A percentile compares a stretch with the other conserved stretches of the same genome.
These are phyloP conservation scores for Euspilapteryx auroguttella DNA, from an alignment of 2,888 invertebrate species.

Conservation along the genomic window DNA sequence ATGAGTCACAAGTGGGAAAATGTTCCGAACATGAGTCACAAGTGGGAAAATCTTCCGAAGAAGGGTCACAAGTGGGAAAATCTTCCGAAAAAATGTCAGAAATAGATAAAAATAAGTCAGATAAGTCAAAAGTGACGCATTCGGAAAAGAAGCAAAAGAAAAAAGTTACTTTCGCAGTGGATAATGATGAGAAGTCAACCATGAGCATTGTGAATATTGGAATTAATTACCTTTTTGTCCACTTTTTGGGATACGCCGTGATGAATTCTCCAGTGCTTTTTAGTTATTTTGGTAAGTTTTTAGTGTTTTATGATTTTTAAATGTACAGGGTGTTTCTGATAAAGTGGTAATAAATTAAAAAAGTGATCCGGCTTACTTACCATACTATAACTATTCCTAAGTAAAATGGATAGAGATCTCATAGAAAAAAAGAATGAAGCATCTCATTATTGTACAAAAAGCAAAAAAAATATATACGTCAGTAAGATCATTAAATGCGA, in stretches of 20 bases:
- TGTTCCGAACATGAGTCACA: conserved; percentile 3
- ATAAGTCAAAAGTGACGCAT: conserved; percentile 12
- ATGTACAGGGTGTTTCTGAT: too few relatives aligned
- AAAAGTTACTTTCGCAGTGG: conserved; percentile 7
- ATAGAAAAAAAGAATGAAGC: too few relatives aligned
- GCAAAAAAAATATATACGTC: too few relatives aligned
- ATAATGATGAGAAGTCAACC: conserved; percentile 10
- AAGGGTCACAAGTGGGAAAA: conserved; percentile 8
- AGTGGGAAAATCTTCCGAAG: conserved; percentile 21
- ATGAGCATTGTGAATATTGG: conserved; percentile 49
- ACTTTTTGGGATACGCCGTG: conserved; percentile 53
- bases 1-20: too few relatives aligned
- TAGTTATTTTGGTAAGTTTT: conserved; percentile 33
- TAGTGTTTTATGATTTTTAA: background rate
- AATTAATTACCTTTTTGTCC: conserved; percentile 51
- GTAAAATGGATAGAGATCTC: too few relatives aligned
- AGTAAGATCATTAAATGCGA: too few relatives aligned
- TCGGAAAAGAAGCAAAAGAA: conserved; percentile 8
- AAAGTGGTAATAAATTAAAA: too few relatives aligned
- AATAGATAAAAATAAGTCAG: too few relatives aligned
- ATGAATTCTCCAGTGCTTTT: conserved; percentile 43
- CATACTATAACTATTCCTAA: too few relatives aligned
- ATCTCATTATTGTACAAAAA: too few relatives aligned
- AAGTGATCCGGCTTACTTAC: too few relatives aligned
- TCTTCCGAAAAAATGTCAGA: conserved; percentile 2